Conservation (phyloP, 2,888 invertebrate species). For the Orthosia gothica region DNA sequence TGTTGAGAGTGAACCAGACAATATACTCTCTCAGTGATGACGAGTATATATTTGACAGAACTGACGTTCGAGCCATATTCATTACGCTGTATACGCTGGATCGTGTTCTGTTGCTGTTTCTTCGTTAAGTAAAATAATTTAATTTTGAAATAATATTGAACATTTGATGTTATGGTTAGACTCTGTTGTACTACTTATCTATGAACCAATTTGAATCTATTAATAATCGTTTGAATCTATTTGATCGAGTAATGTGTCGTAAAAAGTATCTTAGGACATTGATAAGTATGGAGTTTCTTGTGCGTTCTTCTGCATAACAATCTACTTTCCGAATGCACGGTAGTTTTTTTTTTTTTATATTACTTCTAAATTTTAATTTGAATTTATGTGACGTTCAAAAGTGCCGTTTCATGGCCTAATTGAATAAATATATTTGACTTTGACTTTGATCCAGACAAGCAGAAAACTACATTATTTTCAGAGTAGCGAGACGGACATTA, state of each 20-base stretch:
- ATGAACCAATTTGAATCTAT: not conserved
- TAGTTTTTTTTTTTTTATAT: too few relatives aligned
- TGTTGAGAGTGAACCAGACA: conserved; percentile 77
- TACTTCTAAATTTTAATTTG: too few relatives aligned
- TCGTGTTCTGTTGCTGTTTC: conserved; percentile 96
- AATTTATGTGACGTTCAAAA: too few relatives aligned
- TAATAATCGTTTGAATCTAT: too few relatives aligned
- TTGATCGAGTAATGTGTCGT: not conserved
- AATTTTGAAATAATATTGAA: not conserved
- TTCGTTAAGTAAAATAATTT: conserved; percentile 92
- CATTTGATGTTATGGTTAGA: not conserved
- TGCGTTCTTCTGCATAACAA: too few relatives aligned
- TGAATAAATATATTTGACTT: too few relatives aligned
- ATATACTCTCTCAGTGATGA: conserved; percentile 82
- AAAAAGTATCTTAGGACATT: not conserved
- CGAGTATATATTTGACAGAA: conserved; percentile 95
- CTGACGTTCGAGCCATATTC: conserved; percentile 94
- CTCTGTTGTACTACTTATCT: not conserved
- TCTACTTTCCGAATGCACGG: too few relatives aligned
- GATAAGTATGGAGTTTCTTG: too few relatives aligned
- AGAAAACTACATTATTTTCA: conserved; percentile 3
- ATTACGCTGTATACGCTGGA: conserved; percentile 94
- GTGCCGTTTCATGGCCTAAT: too few relatives aligned
- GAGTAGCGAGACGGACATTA: not conserved
- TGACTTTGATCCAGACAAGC: not conserved